Evolutionary conservation across 2,113 vertebrate species (phyloP).

Genomic region (Paedocypris sp.): DNA sequence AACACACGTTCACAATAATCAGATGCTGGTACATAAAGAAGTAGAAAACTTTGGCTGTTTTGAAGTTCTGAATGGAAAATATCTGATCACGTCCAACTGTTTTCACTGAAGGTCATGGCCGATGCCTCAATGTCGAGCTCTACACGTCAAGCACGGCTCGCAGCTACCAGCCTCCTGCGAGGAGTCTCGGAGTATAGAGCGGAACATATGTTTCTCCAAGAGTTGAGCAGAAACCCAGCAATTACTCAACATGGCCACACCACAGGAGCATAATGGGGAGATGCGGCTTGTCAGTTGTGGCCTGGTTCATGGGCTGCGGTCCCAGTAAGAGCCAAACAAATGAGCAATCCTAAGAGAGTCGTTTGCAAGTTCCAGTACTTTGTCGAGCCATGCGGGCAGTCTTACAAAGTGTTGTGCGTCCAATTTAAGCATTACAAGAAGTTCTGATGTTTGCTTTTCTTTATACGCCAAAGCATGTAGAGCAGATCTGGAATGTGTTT

Average conservation of each 20-base stretch:
- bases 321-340: constrained; percentile 28
- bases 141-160: constrained; percentile 1
- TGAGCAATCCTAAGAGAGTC: constrained; percentile 25
- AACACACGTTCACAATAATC: no score
- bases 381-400: constrained; percentile 6
- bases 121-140: constrained; percentile 14
- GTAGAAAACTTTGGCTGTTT: no score
- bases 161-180: constrained; percentile 1
- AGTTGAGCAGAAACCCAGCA: constrained; percentile 10
- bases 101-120: not conserved
- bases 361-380: constrained; percentile 23
- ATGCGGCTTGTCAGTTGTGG: constrained; percentile 16
- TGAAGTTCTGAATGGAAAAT: no score
- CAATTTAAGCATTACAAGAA: constrained; percentile 16
- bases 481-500: not conserved
- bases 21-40: no score
- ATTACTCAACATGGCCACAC: constrained; percentile 23
- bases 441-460: constrained; percentile 7
- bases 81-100: not conserved
- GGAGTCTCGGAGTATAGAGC: not conserved
- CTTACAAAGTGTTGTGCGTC: constrained; percentile 15
- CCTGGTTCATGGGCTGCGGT: constrained; percentile 14
- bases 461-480: constrained; percentile 5
- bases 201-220: constrained; percentile 23
- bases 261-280: constrained; percentile 7